Percentiles rank a stretch among this genome's conserved stretches.
Evolutionary conservation across 2,888 invertebrate genomes (phyloP).

Genomic region (Leptinotarsa tumamoca): DNA sequence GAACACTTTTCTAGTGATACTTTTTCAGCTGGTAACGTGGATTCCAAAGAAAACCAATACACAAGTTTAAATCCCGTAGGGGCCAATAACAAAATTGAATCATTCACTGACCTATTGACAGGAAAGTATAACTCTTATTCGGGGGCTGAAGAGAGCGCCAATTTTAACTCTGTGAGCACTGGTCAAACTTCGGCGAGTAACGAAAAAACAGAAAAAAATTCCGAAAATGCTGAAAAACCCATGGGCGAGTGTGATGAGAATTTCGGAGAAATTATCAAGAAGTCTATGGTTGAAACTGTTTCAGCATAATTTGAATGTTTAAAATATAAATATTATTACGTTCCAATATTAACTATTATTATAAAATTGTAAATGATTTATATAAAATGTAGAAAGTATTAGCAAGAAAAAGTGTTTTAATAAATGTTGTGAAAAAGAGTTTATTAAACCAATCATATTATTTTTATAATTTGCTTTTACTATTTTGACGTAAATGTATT

Average conservation of each 20-base stretch:
- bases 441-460: slow-evolving; percentile 48
- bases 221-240: slow-evolving; percentile 44
- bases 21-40: slow-evolving; percentile 64
- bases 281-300: slow-evolving; percentile 92
- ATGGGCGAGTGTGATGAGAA: slow-evolving; percentile 74
- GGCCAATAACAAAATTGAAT: slow-evolving; percentile 78
- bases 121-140: slow-evolving; percentile 69
- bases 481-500: not conserved
- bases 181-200: slow-evolving; percentile 45
- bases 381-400: slow-evolving; percentile 65
- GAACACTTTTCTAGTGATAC: slow-evolving; percentile 67
- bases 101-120: slow-evolving; percentile 75
- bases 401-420: slow-evolving; percentile 66
- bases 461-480: slow-evolving; percentile 29
- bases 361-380: slow-evolving; percentile 64
- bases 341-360: slow-evolving; percentile 62
- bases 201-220: slow-evolving; percentile 51
- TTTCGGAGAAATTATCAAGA: slow-evolving; percentile 92
- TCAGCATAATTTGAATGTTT: slow-evolving; percentile 73
- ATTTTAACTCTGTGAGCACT: slow-evolving; percentile 1
- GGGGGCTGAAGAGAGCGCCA: slow-evolving; percentile 63
- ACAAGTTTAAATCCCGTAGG: slow-evolving; percentile 77
- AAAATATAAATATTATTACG: slow-evolving; percentile 59
- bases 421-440: slow-evolving; percentile 66
- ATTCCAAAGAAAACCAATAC: slow-evolving; percentile 72